Percentiles rank a stretch among this genome's conserved stretches.
phyloP scores from a whole-genome alignment of 2,888 invertebrate genomes.

The Archaeoteleia sp. region DNA sequence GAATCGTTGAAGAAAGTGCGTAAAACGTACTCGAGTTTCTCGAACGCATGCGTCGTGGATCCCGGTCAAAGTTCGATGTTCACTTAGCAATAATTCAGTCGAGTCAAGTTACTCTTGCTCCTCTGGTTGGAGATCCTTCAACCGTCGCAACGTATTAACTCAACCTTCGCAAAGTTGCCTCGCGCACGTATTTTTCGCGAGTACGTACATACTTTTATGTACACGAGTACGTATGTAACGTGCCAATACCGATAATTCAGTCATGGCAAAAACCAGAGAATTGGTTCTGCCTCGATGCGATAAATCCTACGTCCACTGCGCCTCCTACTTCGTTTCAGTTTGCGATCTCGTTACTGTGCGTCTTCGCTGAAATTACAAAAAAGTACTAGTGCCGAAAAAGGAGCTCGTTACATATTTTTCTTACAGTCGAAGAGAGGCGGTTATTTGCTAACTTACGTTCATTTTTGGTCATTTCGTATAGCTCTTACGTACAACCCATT shows the following conservation, averaged over 20 bases:
- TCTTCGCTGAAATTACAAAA: constrained; percentile 42
- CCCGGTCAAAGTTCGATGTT: constrained; percentile 67
- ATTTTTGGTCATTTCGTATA: too few relatives aligned
- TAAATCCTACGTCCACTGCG: constrained; percentile 56
- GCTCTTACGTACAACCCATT: too few relatives aligned
- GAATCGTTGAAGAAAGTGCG: constrained; percentile 22
- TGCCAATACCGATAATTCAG: constrained; percentile 73
- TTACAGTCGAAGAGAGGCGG: not conserved
- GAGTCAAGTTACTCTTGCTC: constrained; percentile 57
- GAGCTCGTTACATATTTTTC: constrained; percentile 32
- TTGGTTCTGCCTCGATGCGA: constrained; percentile 61
- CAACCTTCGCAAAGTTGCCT: constrained; percentile 35
- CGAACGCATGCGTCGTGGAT: constrained; percentile 37
- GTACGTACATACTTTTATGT: constrained; percentile 58
- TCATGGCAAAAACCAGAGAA: constrained; percentile 64
- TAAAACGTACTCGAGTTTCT: constrained; percentile 18
- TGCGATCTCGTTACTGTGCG: constrained; percentile 60
- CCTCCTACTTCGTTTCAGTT: constrained; percentile 57
- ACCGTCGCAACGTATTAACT: constrained; percentile 55
- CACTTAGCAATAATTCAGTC: constrained; percentile 69
- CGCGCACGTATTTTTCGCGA: constrained; percentile 41
- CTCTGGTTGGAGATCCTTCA: constrained; percentile 55
- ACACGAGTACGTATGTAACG: constrained; percentile 58
- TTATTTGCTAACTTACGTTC: too few relatives aligned
- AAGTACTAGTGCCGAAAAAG: constrained; percentile 15